phyloP scores from a whole-genome alignment of 1,140 invertebrate genomes.

The Bombus vancouverensis region DNA sequence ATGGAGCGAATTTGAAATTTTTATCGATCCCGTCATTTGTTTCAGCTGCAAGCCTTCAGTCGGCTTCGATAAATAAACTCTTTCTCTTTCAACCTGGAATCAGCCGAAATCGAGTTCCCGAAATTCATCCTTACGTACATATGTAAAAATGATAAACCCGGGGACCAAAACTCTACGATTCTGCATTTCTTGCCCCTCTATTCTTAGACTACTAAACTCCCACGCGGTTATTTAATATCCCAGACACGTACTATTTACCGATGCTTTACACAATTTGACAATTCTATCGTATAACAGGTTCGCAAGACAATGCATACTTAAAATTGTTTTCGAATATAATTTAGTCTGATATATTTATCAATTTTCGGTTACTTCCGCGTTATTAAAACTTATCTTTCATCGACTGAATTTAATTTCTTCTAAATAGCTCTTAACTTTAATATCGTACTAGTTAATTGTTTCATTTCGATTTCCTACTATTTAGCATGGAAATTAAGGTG shows the following conservation, averaged over 20 bases:
- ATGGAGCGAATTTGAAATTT: not conserved
- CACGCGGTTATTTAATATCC: conserved; percentile 47
- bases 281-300: conserved; percentile 1
- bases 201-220: conserved; percentile 42
- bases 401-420: not conserved
- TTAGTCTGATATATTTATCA: not conserved
- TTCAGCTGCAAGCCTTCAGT: not conserved
- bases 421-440: not conserved
- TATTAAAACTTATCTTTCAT: not conserved
- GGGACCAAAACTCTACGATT: conserved; percentile 19
- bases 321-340: not conserved
- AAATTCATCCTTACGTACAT: not conserved
- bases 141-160: conserved; percentile 16
- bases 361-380: not conserved
- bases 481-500: not conserved
- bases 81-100: not conserved
- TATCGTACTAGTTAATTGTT: not conserved
- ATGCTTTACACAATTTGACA: conserved; percentile 14
- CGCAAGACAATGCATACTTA: not conserved
- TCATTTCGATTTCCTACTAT: not conserved
- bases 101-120: not conserved
- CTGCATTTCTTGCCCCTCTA: conserved; percentile 46
- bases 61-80: conserved; percentile 1
- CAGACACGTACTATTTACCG: conserved; percentile 38
- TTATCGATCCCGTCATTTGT: conserved; percentile 2